phyloP scores from a whole-genome alignment of 2,797 vertebrate genomes.

The Pseudomugil tenellus region DNA sequence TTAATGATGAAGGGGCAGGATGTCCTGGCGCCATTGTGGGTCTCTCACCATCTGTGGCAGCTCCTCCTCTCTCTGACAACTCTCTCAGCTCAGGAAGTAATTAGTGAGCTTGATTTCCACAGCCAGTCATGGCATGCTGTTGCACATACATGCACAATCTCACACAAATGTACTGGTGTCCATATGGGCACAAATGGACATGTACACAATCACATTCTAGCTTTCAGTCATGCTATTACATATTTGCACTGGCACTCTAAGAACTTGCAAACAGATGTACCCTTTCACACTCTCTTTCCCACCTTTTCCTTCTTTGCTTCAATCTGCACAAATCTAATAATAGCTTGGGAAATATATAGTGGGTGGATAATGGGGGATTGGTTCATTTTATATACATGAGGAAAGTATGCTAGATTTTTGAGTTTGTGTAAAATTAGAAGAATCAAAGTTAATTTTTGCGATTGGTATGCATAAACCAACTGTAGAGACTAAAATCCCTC shows the following conservation, averaged over 20 bases:
- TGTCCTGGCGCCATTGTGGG: slow-evolving; percentile 71
- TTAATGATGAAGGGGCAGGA: slow-evolving; percentile 76
- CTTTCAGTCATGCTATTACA: slow-evolving; percentile 23
- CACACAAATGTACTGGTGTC: slow-evolving; percentile 8
- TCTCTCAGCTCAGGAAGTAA: slow-evolving; percentile 78
- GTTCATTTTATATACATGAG: background rate
- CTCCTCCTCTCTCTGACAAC: slow-evolving; percentile 77
- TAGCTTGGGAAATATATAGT: background rate
- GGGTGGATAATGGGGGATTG: background rate
- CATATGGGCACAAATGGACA: slow-evolving; percentile 38
- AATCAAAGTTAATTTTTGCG: no score
- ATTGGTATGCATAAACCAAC: slow-evolving; percentile 19
- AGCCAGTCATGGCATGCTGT: slow-evolving; percentile 49
- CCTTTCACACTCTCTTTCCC: slow-evolving; percentile 20
- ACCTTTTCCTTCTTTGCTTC: slow-evolving; percentile 2
- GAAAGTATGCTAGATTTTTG: background rate
- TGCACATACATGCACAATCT: slow-evolving; percentile 28
- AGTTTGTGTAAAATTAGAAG: background rate
- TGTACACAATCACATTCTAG: slow-evolving; percentile 28
- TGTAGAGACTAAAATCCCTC: no score
- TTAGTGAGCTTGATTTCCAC: slow-evolving; percentile 76
- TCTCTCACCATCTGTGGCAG: slow-evolving; percentile 81
- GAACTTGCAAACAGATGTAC: slow-evolving; percentile 40
- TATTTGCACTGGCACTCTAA: slow-evolving; percentile 36
- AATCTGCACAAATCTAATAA: background rate